Evolutionary conservation across 2,797 vertebrate species (phyloP), one percentile per base, ranked within the genome.

Genomic region (Pipistrellus kuhlii): DNA sequence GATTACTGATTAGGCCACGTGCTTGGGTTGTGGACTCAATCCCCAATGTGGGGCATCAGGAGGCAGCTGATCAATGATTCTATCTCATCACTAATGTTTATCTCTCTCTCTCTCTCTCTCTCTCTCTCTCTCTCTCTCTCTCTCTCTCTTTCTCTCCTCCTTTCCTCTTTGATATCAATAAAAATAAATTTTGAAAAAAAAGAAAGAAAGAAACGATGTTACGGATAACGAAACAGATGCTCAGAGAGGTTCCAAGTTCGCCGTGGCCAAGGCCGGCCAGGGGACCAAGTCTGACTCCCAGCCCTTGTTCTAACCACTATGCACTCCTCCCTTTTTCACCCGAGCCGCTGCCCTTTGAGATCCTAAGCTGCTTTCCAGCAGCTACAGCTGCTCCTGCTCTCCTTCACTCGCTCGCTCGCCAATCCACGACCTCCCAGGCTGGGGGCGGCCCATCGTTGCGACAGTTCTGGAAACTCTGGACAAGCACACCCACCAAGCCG

Each of bases 261-360:
- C 59, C 1, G 2, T 15, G 57, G 51, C 32, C 7, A 9, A 68
- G 48, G 23, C 35, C 30, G 21, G 51, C 3, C 1, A 11, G 21
- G 6, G 27, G 27, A 57, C 62, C 51, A 38, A 13, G 41, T 4
- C 62, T 66, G 77, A 77, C 5, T 25, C 59, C 10, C 44, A 9
- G 23, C 44, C 38, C 62, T 15, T 32, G 12, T 13, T 48, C 38
- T 23, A 21, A 6, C 25, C 30, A 5, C 35, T 20, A 1, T 0
- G 2, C 35, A 3, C 35, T 18, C 51, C 9, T 8, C 21, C 25
- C 21, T 46, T 41, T 8, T 5, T 21, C 32, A 27, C 9, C 38
- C 13, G 0, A 0, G 32, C 25, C 1, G 27, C 14, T 8, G 0
- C 48, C 17, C 25, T 32, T 48, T 78, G 1, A 20, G 66, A 8